Evolutionary conservation across 92 coral and sea anemone genomes (phyloP).

Genomic region (Umimayanthus chanpuru): DNA sequence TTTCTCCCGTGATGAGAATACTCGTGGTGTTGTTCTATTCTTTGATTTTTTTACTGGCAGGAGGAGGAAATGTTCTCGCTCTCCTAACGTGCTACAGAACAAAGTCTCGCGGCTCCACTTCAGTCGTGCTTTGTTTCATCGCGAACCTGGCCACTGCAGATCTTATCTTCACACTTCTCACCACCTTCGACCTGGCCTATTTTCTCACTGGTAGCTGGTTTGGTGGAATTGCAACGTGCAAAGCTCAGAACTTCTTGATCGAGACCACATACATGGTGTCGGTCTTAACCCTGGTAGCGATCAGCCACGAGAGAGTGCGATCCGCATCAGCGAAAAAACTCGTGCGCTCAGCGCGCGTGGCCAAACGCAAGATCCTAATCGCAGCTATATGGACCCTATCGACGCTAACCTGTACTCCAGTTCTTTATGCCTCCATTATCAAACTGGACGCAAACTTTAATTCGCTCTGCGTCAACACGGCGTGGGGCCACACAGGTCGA

Average conservation of each 20-base stretch:
- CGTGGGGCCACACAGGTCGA: constrained; percentile 37
- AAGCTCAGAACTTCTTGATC: constrained; percentile 41
- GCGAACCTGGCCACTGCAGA: constrained; percentile 40
- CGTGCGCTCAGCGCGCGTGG: constrained; percentile 27
- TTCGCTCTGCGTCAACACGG: constrained; percentile 32
- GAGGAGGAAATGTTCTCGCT: constrained; percentile 20
- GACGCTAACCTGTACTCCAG: constrained; percentile 22
- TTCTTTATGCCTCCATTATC: constrained; percentile 19
- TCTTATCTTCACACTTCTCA: constrained; percentile 31
- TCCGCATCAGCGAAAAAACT: constrained; percentile 35
- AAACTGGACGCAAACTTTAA: not conserved
- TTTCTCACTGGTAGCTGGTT: constrained; percentile 36
- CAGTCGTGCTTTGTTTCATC: constrained; percentile 36
- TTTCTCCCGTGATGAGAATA: constrained; percentile 36
- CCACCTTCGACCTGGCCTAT: constrained; percentile 38
- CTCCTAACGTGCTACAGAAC: constrained; percentile 28
- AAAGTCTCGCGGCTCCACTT: constrained; percentile 32
- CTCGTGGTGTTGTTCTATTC: constrained; percentile 37
- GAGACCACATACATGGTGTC: constrained; percentile 42
- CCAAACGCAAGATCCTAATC: constrained; percentile 27
- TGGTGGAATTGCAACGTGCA: constrained; percentile 25
- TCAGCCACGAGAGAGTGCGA: constrained; percentile 37
- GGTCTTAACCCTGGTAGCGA: constrained; percentile 28
- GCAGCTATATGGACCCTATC: constrained; percentile 22
- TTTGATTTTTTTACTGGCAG: constrained; percentile 23